A percentile compares a stretch with the other conserved stretches of the same genome.
phyloP scores from a whole-genome alignment of 2,888 invertebrate genomes.

The Oeneis ivallda region DNA sequence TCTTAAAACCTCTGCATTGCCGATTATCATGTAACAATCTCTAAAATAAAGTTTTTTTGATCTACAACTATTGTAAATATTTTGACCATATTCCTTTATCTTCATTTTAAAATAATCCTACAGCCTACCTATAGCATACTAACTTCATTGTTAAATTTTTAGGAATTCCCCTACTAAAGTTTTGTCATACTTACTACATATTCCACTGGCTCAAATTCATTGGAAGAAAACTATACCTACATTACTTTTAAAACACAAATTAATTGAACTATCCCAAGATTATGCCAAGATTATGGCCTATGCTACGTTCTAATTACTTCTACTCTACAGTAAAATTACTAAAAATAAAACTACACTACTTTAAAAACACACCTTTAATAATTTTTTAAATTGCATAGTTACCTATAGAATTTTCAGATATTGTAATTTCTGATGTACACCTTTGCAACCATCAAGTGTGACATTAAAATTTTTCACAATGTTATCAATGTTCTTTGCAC shows the following conservation, averaged over 20 bases:
- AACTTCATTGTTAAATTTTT: not conserved
- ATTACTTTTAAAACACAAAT: too few relatives aligned
- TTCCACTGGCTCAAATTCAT: not conserved
- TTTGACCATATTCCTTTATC: slow-evolving; percentile 14
- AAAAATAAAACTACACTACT: slow-evolving; percentile 30
- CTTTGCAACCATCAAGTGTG: slow-evolving; percentile 71
- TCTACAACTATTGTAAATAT: slow-evolving; percentile 52
- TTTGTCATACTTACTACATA: not conserved
- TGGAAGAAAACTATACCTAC: too few relatives aligned
- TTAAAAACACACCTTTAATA: slow-evolving; percentile 22
- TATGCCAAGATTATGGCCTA: not conserved
- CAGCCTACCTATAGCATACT: not conserved
- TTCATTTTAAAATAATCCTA: slow-evolving; percentile 9
- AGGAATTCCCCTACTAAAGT: too few relatives aligned
- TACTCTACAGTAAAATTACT: not conserved
- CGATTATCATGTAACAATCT: slow-evolving; percentile 81
- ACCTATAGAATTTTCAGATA: slow-evolving; percentile 50
- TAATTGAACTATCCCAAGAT: too few relatives aligned
- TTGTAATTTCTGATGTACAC: slow-evolving; percentile 70
- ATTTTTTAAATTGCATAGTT: slow-evolving; percentile 23
- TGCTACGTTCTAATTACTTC: not conserved
- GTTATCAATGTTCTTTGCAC: slow-evolving; percentile 46
- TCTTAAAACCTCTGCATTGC: slow-evolving; percentile 79
- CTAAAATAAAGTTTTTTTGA: slow-evolving; percentile 83
- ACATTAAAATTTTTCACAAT: slow-evolving; percentile 68